phyloP scores from a whole-genome alignment of 2,113 vertebrate genomes.

The Takifugu flavidus region DNA sequence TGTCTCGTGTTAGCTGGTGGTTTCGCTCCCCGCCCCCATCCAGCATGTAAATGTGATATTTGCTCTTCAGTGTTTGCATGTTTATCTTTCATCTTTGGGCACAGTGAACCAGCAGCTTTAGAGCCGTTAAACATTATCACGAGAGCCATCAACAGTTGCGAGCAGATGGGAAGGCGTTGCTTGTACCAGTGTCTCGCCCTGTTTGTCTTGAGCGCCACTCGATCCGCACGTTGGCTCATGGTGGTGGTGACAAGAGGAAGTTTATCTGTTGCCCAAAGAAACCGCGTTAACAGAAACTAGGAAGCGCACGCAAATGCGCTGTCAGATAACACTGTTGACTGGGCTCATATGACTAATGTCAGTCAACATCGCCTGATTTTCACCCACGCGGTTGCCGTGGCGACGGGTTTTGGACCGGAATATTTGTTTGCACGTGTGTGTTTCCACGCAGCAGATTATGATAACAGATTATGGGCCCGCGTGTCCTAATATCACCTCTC shows the following conservation, averaged over 20 bases:
- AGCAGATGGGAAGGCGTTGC: neutral
- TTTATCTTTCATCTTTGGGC: constrained; percentile 10
- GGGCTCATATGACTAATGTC: neutral
- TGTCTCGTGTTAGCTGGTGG: neutral
- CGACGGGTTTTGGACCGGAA: too few relatives aligned
- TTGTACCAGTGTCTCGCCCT: neutral
- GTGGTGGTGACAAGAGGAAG: constrained; percentile 26
- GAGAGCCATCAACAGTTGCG: neutral
- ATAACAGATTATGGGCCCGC: too few relatives aligned
- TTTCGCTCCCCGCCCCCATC: neutral
- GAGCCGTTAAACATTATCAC: neutral
- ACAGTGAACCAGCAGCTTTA: too few relatives aligned
- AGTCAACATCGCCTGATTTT: too few relatives aligned
- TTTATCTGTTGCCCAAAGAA: constrained; percentile 11
- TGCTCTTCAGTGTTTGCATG: constrained; percentile 35
- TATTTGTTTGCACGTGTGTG: too few relatives aligned
- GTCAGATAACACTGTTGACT: constrained; percentile 9
- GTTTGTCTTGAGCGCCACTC: neutral
- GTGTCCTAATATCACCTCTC: too few relatives aligned
- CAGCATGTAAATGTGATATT: constrained; percentile 53
- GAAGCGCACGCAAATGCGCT: constrained; percentile 23
- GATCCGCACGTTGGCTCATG: neutral
- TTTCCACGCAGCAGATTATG: too few relatives aligned
- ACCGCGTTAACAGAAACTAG: constrained; percentile 16
- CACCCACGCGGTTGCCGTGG: too few relatives aligned